Conservation (phyloP, 2,797 vertebrate genomes). For the Propithecus perrieri region DNA sequence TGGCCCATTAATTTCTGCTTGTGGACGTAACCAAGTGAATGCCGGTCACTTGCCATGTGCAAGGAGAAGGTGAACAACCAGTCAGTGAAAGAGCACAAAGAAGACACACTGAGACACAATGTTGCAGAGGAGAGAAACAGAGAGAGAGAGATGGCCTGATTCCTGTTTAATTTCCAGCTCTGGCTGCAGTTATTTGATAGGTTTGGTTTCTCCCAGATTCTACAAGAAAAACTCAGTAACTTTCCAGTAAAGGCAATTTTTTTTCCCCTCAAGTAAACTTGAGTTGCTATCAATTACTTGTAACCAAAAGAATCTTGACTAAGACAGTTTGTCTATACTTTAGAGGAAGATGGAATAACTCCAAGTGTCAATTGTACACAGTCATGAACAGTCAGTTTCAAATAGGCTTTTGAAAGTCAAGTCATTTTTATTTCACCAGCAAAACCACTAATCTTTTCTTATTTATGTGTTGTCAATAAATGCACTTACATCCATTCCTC, state of each 20-base stretch:
- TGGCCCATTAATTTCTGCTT: background rate
- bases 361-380: background rate
- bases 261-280: background rate
- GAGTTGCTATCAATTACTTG: slow-evolving; percentile 18
- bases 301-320: background rate
- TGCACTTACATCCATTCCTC: background rate
- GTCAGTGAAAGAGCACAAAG: background rate
- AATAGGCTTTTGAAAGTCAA: slow-evolving; percentile 26
- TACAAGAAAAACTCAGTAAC: background rate
- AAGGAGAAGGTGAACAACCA: background rate
- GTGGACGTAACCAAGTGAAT: background rate
- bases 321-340: slow-evolving; percentile 36
- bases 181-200: background rate
- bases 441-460: slow-evolving; percentile 23
- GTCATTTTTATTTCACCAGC: slow-evolving; percentile 39
- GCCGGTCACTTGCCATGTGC: background rate
- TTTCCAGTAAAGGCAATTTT: background rate
- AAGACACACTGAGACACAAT: background rate
- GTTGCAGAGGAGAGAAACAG: background rate
- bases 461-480: slow-evolving; percentile 58
- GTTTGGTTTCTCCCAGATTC: background rate
- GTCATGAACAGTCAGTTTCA: background rate
- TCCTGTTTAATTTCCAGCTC: background rate
- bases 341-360: background rate
- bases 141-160: background rate